phyloP scores from a whole-genome alignment of 2,888 invertebrate species.

The Philereme vetulata region DNA sequence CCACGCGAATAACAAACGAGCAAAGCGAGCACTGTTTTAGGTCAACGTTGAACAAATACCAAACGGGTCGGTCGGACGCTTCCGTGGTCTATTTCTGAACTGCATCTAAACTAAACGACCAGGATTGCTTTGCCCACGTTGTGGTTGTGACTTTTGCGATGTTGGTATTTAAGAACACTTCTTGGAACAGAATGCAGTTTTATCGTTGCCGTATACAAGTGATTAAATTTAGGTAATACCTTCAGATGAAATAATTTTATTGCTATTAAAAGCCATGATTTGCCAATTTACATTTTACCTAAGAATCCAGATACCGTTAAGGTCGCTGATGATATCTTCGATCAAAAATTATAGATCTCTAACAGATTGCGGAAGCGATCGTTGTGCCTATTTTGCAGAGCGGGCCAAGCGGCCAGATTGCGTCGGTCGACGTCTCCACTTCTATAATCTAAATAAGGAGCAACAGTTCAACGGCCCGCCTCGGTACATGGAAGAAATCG shows the following conservation, averaged over 20 bases:
- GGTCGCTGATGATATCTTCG: conserved; percentile 4
- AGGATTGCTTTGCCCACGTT: conserved; percentile 59
- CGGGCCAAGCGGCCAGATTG: conserved; percentile 61
- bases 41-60: conserved; percentile 84
- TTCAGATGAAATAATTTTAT: background rate
- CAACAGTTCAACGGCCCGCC: conserved; percentile 80
- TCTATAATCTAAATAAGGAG: conserved; percentile 83
- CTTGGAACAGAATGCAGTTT: conserved; percentile 6
- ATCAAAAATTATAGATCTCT: conserved; percentile 46
- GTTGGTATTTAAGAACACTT: conserved; percentile 38
- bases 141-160: conserved; percentile 68
- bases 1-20: conserved; percentile 80
- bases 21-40: conserved; percentile 83
- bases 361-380: conserved; percentile 71
- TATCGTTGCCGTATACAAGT: background rate
- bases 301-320: conserved; percentile 3
- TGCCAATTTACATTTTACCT: background rate
- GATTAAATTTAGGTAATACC: background rate
- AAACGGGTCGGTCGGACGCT: conserved; percentile 82
- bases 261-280: background rate
- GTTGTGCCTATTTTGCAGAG: conserved; percentile 71
- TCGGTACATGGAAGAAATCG: conserved; percentile 64
- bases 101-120: conserved; percentile 74
- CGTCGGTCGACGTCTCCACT: conserved; percentile 76
- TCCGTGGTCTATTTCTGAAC: conserved; percentile 82